Conservation (phyloP, 2,797 vertebrate species). For the Synanceia verrucosa region DNA sequence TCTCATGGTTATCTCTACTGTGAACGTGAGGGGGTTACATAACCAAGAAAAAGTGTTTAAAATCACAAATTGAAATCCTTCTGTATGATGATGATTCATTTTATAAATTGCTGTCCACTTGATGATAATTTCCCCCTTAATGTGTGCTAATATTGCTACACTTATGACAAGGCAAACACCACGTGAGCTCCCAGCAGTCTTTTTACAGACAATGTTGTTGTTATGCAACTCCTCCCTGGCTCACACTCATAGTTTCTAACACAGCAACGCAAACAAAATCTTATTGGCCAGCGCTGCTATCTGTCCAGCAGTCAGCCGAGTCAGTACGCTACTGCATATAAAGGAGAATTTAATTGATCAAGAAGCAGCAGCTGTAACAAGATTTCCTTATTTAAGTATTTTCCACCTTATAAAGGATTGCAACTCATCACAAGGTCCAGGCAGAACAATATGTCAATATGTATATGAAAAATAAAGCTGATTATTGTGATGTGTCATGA, state of each 20-base stretch:
- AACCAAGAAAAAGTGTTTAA: neutral
- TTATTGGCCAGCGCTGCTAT: neutral
- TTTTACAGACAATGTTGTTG: neutral
- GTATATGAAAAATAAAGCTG: no score
- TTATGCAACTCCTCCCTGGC: neutral
- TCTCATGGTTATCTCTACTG: neutral
- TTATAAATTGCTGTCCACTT: neutral
- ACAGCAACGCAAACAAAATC: neutral
- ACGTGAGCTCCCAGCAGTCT: neutral
- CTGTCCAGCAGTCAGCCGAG: neutral
- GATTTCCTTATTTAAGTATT: no score
- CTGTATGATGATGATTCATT: neutral
- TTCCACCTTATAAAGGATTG: no score
- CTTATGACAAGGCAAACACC: neutral
- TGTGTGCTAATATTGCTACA: neutral
- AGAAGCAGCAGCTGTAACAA: neutral
- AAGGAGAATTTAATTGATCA: neutral
- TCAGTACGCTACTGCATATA: neutral
- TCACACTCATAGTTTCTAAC: neutral
- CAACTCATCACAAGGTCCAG: no score
- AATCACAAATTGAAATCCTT: neutral
- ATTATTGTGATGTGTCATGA: no score
- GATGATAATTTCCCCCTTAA: neutral
- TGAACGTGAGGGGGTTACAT: neutral
- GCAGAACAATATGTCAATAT: no score